Base-by-base conservation (phyloP, 2,113 vertebrate species). In the Mesoclemmys tuberculata region DNA sequence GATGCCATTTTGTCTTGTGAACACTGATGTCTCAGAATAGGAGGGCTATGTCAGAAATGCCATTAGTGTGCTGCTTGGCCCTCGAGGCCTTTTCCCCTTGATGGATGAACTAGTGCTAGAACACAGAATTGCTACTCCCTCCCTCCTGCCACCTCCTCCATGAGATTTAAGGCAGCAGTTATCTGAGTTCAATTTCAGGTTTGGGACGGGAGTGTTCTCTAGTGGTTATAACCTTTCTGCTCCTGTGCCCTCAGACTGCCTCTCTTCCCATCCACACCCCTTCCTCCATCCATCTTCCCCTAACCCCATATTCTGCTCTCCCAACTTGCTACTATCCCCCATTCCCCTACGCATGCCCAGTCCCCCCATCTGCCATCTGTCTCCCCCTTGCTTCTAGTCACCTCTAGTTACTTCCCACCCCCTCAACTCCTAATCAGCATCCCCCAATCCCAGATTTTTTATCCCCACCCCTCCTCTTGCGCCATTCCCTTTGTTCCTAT, bases 71-170 rank as follows among this genome's bases (percentile, higher is more conserved):
- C 22, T 11, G 11, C n/a, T 22, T 10, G 12, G 46, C 78, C 12
- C 56, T 2, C 16, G 35, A 64, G 35, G 8, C 8, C 35, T 21
- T 68, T 68, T 68, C 64, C 64, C 35, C 35, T 19, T 18, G 35
- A 0, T 1, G 2, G 14, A 55, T 13, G 24, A 14, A n/a, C 58
- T 58, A 71, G 80, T 44, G 41, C 61, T 0, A 0, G 29, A 49
- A 90, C 2, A 21, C 35, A n/a, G n/a, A 44, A 8, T 78, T n/a
- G 89, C 85, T 68, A 54, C 29, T 90, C 44, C 61, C 18, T 31
- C 71, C 27, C 3, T 55, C 24, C 54, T 55, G 71, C 71, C 27
- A 5, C 38, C n/a, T 58, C 38, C 49, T 81, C 81, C 24, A 19
- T 2, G 2, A 0, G 41, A 27, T 41, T 55, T 12, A 29, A 31